Base-by-base conservation (phyloP, 2,888 invertebrate genomes). In the Tinea pellionella region DNA sequence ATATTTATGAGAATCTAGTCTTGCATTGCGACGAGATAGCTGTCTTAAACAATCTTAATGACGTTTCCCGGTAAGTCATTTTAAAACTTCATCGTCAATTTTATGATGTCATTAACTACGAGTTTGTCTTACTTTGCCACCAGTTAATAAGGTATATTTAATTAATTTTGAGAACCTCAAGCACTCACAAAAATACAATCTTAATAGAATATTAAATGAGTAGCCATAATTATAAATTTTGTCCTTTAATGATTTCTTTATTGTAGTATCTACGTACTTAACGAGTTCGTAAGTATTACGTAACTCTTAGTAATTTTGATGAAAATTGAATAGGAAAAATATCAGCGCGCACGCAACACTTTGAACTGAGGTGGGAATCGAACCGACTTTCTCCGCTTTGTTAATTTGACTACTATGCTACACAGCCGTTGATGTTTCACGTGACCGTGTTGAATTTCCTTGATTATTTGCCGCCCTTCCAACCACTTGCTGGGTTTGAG, bases 1-100 rank as follows among this genome's bases (percentile, higher is more conserved):
- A 24, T 53, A 53, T 53, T 53, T 53, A 53, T 53, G 53, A 53
- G 53, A 53, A 53, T 53, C 53, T 53, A 24, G 53, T 51, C 18
- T 53, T 53, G 16, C 19, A 47, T 13, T 47, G 47, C 47, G 13
- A n/a, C 47, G 2, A 15, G 47, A 37, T 3, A 6, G 2, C 6
- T 6, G 6, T 13, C 15, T 47, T 24, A 53, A 53, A 53, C 53
- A 53, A 53, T 53, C 19, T 51, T 13, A 53, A 53, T 9, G 16
- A 6, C 53, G 3, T 53, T 53, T 53, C 53, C 11, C 16, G 2
- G 15, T 16, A 16, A 16, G 15, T 47, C 47, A 47, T 15, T 47
- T 47, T n/a, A 47, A 13, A 47, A 47, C 15, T 47, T 47, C 16
- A 47, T 1, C 9, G 47, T 47, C 4, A 47, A 47, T 47, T 47